Percentiles rank a stretch among this genome's conserved stretches.
These are phyloP conservation scores for Phalacrocorax aristotelis DNA, from an alignment of 2,113 vertebrate genomes.

Conservation along the genomic window DNA sequence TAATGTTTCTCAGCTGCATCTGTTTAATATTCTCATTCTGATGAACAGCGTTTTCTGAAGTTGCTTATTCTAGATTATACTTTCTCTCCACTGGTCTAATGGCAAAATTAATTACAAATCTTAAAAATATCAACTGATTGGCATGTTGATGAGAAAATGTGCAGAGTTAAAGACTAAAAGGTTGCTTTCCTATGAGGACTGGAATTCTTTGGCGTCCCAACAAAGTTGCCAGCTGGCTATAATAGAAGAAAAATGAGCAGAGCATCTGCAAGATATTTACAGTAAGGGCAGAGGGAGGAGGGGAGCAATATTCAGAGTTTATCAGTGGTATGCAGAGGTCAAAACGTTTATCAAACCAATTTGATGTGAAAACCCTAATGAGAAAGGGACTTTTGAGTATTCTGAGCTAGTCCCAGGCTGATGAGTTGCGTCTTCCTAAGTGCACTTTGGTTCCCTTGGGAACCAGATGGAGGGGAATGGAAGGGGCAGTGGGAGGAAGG, in stretches of 20 bases:
- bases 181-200: not conserved
- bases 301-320: slow-evolving; percentile 22
- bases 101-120: not conserved
- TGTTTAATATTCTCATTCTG: not conserved
- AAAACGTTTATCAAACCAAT: slow-evolving; percentile 44
- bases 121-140: not conserved
- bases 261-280: slow-evolving; percentile 68
- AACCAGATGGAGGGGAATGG: not conserved
- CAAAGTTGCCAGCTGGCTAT: slow-evolving; percentile 61
- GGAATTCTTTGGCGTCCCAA: slow-evolving; percentile 41
- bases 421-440: not conserved
- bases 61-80: not conserved
- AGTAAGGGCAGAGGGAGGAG: slow-evolving; percentile 8
- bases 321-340: slow-evolving; percentile 63
- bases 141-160: not conserved
- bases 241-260: slow-evolving; percentile 53
- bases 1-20: not conserved
- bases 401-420: not conserved
- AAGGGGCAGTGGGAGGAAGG: not conserved
- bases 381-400: slow-evolving; percentile 7
- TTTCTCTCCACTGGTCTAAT: not conserved
- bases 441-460: not conserved
- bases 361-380: slow-evolving; percentile 36
- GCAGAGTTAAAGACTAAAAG: not conserved
- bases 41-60: not conserved